Conservation (phyloP, 2,113 vertebrate genomes). For the Oreochromis tanganicae region DNA sequence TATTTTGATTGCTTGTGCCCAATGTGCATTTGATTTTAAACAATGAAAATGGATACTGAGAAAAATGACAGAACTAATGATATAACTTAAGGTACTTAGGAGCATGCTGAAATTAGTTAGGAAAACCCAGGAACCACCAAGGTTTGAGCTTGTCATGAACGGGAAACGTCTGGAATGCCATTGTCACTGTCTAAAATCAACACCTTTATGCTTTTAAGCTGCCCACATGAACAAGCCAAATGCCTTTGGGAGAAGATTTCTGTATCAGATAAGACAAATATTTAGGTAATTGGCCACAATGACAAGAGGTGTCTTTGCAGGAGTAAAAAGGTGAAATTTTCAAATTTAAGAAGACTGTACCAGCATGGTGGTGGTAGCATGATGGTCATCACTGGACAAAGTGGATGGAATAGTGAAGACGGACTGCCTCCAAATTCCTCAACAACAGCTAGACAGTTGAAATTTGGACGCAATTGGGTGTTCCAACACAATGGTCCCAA, state of each 20-base stretch:
- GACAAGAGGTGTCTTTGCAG: not conserved
- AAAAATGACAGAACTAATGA: not conserved
- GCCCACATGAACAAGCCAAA: not conserved
- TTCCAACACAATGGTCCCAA: not conserved
- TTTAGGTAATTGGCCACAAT: not conserved
- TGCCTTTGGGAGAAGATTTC: not conserved
- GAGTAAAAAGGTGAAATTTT: not conserved
- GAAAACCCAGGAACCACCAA: not conserved
- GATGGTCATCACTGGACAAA: not conserved
- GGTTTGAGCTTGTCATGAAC: not conserved
- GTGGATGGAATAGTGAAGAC: not conserved
- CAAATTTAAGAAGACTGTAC: not conserved
- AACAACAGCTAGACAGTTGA: not conserved
- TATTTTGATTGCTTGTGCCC: not conserved
- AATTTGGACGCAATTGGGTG: not conserved
- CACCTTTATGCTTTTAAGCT: not conserved
- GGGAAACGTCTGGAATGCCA: not conserved
- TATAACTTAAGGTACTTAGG: not conserved
- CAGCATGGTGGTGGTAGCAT: not conserved
- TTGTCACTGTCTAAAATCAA: not conserved
- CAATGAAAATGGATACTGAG: not conserved
- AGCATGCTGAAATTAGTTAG: not conserved
- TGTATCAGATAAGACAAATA: not conserved
- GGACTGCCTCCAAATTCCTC: not conserved
- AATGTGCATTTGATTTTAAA: not conserved